Conservation (phyloP, 2,797 vertebrate species). For the Onychomys leucogaster region DNA sequence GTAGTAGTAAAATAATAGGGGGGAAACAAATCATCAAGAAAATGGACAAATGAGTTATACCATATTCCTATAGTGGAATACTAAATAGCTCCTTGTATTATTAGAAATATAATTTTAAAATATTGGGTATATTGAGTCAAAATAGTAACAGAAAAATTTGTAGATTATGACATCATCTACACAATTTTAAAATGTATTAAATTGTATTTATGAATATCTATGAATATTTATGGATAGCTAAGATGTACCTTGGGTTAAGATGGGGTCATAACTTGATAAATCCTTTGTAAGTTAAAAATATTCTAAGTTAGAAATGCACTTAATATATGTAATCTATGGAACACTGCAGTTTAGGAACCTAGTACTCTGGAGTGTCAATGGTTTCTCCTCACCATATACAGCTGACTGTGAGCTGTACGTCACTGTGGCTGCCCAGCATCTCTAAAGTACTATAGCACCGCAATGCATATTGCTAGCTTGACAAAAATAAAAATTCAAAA, state of each 20-base stretch:
- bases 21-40: conserved; percentile 49
- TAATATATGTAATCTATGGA: background rate
- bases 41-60: conserved; percentile 54
- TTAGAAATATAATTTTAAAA: conserved; percentile 65
- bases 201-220: conserved; percentile 19
- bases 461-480: background rate
- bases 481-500: conserved; percentile 29
- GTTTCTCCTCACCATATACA: background rate
- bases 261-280: background rate
- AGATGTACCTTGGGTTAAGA: background rate
- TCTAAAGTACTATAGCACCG: background rate
- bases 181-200: conserved; percentile 59
- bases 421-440: background rate
- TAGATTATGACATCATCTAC: conserved; percentile 20
- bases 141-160: conserved; percentile 49
- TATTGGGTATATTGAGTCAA: conserved; percentile 37
- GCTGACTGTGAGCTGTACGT: background rate
- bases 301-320: background rate
- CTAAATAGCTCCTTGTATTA: conserved; percentile 23
- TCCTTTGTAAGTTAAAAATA: background rate
- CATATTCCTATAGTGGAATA: conserved; percentile 45
- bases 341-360: background rate
- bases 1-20: conserved; percentile 54
- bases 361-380: background rate
- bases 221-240: background rate